phyloP scores from a whole-genome alignment of 2,113 vertebrate genomes.

The Prunella fulvescens region DNA sequence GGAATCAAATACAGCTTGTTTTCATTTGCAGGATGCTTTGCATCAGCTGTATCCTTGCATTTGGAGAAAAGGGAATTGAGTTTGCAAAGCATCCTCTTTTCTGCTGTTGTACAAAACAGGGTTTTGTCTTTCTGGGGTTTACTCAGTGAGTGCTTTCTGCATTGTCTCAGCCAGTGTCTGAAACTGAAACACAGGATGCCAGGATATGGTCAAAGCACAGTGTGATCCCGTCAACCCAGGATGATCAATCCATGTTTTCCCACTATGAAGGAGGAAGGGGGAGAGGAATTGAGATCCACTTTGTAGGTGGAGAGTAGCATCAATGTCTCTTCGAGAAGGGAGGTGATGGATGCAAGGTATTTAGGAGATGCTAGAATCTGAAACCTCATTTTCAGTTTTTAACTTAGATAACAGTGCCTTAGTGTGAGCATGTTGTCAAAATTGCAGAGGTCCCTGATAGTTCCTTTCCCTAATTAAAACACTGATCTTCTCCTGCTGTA shows the following conservation, averaged over 20 bases:
- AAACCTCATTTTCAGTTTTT: background rate
- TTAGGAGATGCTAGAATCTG: background rate
- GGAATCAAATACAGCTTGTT: background rate
- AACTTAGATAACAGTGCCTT: background rate
- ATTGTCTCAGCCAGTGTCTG: background rate
- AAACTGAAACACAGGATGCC: background rate
- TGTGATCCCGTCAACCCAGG: background rate
- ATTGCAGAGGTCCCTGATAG: background rate
- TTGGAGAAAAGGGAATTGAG: background rate
- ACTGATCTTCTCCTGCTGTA: background rate
- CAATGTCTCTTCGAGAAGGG: background rate
- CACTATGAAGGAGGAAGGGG: background rate
- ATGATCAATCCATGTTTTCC: background rate
- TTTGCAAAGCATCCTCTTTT: background rate
- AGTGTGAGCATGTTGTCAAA: background rate
- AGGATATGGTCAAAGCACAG: background rate
- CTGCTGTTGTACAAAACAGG: background rate
- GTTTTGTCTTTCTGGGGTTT: background rate
- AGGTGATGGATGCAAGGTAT: background rate
- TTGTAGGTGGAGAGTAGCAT: background rate
- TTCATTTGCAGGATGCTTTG: background rate
- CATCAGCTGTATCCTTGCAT: background rate
- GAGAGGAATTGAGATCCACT: background rate
- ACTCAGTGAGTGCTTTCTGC: background rate
- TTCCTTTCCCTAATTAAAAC: background rate